Conservation (phyloP, 2,888 invertebrate genomes). For the Archips crataeganus region DNA sequence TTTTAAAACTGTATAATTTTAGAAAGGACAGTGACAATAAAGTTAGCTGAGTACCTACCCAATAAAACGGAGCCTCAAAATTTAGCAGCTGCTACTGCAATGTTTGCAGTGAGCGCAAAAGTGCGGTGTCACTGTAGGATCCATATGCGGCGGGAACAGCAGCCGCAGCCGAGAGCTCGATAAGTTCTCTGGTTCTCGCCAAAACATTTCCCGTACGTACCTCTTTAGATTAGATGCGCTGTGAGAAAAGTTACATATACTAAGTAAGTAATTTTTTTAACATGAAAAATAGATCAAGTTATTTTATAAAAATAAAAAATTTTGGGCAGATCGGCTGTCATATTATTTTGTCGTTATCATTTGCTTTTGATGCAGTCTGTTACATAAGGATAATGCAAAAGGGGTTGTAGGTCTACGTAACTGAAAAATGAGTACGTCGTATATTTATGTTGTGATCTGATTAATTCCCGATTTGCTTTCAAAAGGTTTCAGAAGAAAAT, state of each 20-base stretch:
- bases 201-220: not conserved
- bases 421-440: too few relatives aligned
- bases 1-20: not conserved
- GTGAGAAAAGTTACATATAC: not conserved
- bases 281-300: too few relatives aligned
- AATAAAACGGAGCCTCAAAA: slow-evolving; percentile 18
- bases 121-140: slow-evolving; percentile 11
- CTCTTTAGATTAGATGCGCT: not conserved
- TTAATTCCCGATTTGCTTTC: too few relatives aligned
- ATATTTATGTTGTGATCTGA: too few relatives aligned
- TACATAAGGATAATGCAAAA: too few relatives aligned
- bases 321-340: too few relatives aligned
- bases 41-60: not conserved
- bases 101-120: slow-evolving; percentile 18
- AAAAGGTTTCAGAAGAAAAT: too few relatives aligned
- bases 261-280: too few relatives aligned
- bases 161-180: slow-evolving; percentile 1
- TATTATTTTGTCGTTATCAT: too few relatives aligned
- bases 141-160: slow-evolving; percentile 20
- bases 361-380: too few relatives aligned
- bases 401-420: too few relatives aligned
- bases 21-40: slow-evolving; percentile 4
- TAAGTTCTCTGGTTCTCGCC: slow-evolving; percentile 12
- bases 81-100: slow-evolving; percentile 12
- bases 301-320: too few relatives aligned